Conservation (phyloP, 2,888 invertebrate species). For the Electrophaes corylata region DNA sequence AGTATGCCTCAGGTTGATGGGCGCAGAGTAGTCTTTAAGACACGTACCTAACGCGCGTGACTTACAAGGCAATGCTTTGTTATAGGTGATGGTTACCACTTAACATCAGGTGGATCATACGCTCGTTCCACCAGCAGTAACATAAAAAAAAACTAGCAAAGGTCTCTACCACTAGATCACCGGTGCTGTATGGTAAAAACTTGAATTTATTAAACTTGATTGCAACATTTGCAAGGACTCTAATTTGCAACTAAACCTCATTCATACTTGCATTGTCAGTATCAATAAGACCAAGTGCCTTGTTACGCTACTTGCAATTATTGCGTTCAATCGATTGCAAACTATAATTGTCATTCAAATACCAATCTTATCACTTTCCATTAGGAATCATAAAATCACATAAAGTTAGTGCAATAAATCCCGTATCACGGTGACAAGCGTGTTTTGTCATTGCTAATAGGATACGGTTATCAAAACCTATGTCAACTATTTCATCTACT, state of each 20-base stretch:
- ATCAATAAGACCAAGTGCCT: slow-evolving; percentile 46
- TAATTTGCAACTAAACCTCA: slow-evolving; percentile 36
- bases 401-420: slow-evolving; percentile 60
- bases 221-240: slow-evolving; percentile 12
- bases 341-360: slow-evolving; percentile 15
- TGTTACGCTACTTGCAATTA: slow-evolving; percentile 68
- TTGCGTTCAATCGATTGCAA: slow-evolving; percentile 52
- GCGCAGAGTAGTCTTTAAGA: too few species aligned
- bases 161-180: too few species aligned
- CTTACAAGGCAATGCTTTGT: too few species aligned
- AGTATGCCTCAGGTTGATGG: too few species aligned
- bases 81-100: too few species aligned
- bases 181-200: too few species aligned
- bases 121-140: too few species aligned
- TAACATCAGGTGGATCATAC: too few species aligned
- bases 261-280: slow-evolving; percentile 31
- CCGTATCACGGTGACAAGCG: slow-evolving; percentile 74
- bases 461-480: slow-evolving; percentile 68
- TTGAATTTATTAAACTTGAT: slow-evolving; percentile 13
- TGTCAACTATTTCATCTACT: slow-evolving; percentile 49
- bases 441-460: slow-evolving; percentile 77
- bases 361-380: background rate
- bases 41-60: too few species aligned
- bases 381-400: slow-evolving; percentile 10
- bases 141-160: too few species aligned